A percentile compares a stretch with the other conserved stretches of the same genome.
These are phyloP conservation scores for Perdita meconis DNA, from an alignment of 2,888 invertebrate species.

Conservation along the genomic window DNA sequence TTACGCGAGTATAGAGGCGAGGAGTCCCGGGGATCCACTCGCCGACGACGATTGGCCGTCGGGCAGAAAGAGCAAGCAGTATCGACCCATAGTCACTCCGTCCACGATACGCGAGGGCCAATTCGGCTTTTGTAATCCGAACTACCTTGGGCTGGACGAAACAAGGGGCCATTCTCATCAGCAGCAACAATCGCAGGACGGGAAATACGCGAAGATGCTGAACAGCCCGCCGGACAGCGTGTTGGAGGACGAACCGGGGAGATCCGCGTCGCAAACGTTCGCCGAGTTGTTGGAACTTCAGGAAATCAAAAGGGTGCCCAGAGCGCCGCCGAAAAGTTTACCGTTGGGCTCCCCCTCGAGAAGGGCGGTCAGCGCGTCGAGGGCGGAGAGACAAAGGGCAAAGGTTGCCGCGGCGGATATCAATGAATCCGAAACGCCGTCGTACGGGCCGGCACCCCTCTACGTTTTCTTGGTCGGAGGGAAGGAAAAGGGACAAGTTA, in stretches of 20 bases:
- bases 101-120: conserved; percentile 84
- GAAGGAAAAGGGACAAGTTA: conserved; percentile 91
- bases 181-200: conserved; percentile 73
- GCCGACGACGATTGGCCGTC: conserved; percentile 81
- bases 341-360: conserved; percentile 84
- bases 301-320: conserved; percentile 79
- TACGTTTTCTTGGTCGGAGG: conserved; percentile 91
- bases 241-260: conserved; percentile 85
- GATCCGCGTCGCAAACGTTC: conserved; percentile 81
- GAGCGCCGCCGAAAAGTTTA: conserved; percentile 85
- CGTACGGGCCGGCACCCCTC: conserved; percentile 85
- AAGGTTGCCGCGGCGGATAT: conserved; percentile 80
- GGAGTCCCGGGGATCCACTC: conserved; percentile 82
- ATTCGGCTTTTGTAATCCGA: conserved; percentile 91
- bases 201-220: conserved; percentile 84
- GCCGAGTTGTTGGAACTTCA: conserved; percentile 81
- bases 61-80: conserved; percentile 69
- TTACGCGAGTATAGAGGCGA: conserved; percentile 90
- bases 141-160: conserved; percentile 89
- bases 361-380: conserved; percentile 86
- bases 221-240: conserved; percentile 89
- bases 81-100: conserved; percentile 69
- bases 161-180: conserved; percentile 74
- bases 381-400: conserved; percentile 84
- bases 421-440: conserved; percentile 75